phyloP scores from a whole-genome alignment of 1,140 invertebrate genomes.

The Linepithema humile region DNA sequence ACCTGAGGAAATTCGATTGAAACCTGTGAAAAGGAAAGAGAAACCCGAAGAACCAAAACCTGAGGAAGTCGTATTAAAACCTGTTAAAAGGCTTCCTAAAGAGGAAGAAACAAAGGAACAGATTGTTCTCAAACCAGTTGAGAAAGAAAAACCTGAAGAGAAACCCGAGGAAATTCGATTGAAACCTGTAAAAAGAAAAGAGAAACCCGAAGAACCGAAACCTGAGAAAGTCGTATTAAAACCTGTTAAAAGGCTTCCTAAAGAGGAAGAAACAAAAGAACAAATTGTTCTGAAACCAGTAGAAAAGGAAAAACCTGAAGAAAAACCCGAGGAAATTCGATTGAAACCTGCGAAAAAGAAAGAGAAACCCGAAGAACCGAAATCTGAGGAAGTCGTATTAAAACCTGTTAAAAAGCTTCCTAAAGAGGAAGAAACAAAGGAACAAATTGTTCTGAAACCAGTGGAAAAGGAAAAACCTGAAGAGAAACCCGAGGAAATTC shows the following conservation, averaged over 20 bases:
- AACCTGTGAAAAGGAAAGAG: slow-evolving; percentile 75
- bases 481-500: slow-evolving; percentile 43
- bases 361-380: slow-evolving; percentile 64
- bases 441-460: slow-evolving; percentile 71
- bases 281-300: slow-evolving; percentile 68
- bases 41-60: slow-evolving; percentile 54
- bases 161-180: slow-evolving; percentile 66
- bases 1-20: not conserved
- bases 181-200: slow-evolving; percentile 48
- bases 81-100: slow-evolving; percentile 61
- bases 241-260: slow-evolving; percentile 15
- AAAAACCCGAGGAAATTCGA: slow-evolving; percentile 22
- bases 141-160: slow-evolving; percentile 71
- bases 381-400: slow-evolving; percentile 17
- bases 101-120: too few species aligned
- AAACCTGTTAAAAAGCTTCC: slow-evolving; percentile 60
- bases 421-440: slow-evolving; percentile 63
- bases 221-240: slow-evolving; percentile 66
- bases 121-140: too few species aligned
- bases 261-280: slow-evolving; percentile 52
- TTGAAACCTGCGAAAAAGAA: slow-evolving; percentile 37
- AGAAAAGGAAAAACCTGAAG: not conserved
- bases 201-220: slow-evolving; percentile 55
- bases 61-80: slow-evolving; percentile 67
- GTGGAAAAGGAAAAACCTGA: slow-evolving; percentile 56